A percentile compares a stretch with the other conserved stretches of the same genome.
These are phyloP conservation scores for Opisthocomus hoazin DNA, from an alignment of 2,113 vertebrate genomes.

Conservation along the genomic window DNA sequence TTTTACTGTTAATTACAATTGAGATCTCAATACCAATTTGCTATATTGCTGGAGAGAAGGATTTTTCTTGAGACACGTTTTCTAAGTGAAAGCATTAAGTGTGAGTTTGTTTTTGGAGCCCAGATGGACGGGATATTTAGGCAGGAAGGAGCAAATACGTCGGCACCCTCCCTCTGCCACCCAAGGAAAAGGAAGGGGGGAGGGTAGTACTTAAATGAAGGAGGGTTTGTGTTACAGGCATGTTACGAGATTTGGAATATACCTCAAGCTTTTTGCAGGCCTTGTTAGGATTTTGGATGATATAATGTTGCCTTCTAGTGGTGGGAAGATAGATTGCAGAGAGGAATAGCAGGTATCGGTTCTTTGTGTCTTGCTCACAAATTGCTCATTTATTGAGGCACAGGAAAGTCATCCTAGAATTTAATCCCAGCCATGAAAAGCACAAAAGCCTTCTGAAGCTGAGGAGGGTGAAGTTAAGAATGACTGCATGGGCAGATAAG, in stretches of 20 bases:
- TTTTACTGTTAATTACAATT: neutral
- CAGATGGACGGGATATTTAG: neutral
- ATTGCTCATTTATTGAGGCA: neutral
- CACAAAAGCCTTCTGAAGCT: neutral
- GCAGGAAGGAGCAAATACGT: neutral
- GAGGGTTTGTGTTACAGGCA: neutral
- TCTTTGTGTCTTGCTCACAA: neutral
- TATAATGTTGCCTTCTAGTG: slow-evolving; percentile 48
- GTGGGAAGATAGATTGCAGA: neutral
- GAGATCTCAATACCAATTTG: neutral
- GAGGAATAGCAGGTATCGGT: neutral
- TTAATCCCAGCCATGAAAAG: neutral
- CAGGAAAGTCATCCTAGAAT: neutral
- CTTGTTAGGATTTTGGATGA: neutral
- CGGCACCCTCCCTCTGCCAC: fast-evolving
- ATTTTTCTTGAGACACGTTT: neutral
- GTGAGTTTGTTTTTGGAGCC: neutral
- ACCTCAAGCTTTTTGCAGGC: fast-evolving
- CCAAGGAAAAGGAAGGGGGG: neutral
- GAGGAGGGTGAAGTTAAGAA: neutral
- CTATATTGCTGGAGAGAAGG: neutral
- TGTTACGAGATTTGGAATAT: neutral
- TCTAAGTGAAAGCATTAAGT: neutral
- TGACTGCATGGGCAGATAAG: fast-evolving
- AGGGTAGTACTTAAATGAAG: neutral